phyloP scores from a whole-genome alignment of 2,797 vertebrate species.

The Pogonophryne albipinna region DNA sequence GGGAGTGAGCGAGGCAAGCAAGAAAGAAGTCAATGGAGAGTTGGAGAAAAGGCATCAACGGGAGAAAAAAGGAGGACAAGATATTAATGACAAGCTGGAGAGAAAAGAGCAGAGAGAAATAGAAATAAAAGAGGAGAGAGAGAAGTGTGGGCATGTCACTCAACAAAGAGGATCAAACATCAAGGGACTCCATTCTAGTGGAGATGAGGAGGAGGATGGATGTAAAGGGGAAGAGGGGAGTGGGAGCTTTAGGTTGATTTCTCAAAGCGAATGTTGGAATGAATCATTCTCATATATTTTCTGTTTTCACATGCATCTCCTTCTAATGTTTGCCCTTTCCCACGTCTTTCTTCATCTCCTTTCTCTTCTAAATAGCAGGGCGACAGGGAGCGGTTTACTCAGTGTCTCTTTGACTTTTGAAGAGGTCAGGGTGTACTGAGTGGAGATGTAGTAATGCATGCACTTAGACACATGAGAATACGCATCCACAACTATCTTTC shows the following conservation, averaged over 20 bases:
- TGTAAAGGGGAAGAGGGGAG: slow-evolving; percentile 12
- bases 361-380: slow-evolving; percentile 20
- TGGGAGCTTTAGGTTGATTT: slow-evolving; percentile 39
- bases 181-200: slow-evolving; percentile 35
- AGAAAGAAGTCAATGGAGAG: slow-evolving; percentile 26
- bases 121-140: slow-evolving; percentile 15
- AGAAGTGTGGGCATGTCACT: slow-evolving; percentile 44
- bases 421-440: slow-evolving; percentile 34
- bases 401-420: slow-evolving; percentile 34
- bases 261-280: slow-evolving; percentile 48
- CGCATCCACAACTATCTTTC: neutral
- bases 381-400: slow-evolving; percentile 29
- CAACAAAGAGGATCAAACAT: slow-evolving; percentile 48
- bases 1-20: slow-evolving; percentile 10
- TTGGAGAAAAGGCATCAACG: slow-evolving; percentile 29
- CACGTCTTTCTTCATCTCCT: slow-evolving; percentile 26
- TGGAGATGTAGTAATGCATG: slow-evolving; percentile 8
- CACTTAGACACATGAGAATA: neutral
- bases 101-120: slow-evolving; percentile 15
- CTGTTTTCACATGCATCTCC: slow-evolving; percentile 31
- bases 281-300: slow-evolving; percentile 35
- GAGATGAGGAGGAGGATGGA: slow-evolving; percentile 13
- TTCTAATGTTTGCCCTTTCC: slow-evolving; percentile 22
- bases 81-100: slow-evolving; percentile 39
- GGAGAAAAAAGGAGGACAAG: slow-evolving; percentile 24